Base-by-base conservation (phyloP, 2,113 vertebrate species). In the Bolborhynchus lineola region DNA sequence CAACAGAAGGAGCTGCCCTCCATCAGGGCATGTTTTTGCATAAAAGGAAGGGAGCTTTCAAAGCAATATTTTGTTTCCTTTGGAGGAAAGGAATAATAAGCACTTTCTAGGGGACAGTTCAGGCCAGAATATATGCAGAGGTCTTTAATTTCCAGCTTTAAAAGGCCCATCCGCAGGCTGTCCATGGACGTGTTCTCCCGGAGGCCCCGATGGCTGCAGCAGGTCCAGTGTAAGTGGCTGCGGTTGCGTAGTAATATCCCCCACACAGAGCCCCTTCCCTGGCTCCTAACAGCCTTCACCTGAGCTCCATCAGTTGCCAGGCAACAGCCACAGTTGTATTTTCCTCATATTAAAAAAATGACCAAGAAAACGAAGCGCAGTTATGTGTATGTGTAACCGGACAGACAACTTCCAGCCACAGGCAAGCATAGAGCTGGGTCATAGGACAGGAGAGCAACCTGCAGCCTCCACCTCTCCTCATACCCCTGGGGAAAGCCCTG, bases 241-340 rank as follows among this genome's bases (percentile, higher is more conserved):
- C 60, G n/a, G 91, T 95, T 83, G 82, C 95, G 80, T 69, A 64
- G 95, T 82, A 85, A 90, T 65, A 21, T 12, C 57, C 47, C 18
- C 2, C 28, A 52, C 46, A n/a, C 17, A 31, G 6, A 53, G 15
- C 16, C 57, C 52, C 16, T 42, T 68, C 42, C 37, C 63, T 21
- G 16, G 21, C 80, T 26, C 55, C 44, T 70, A 60, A 67, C 62
- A 18, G 59, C 65, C 85, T 96, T 95, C 85, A 92, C 68, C 82
- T 64, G 65, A 92, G 91, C 74, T 86, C 92, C 57, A 69, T 75
- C 83, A 59, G 95, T 91, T 96, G 84, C 96, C 94, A 96, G 64
- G 96, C 95, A 97, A 96, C 89, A 74, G 63, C 52, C 72, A 65
- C 26, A 24, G 1, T 11, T 25, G 13, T 57, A 33, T 88, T 94